phyloP scores from a whole-genome alignment of 1,140 invertebrate genomes.

The Drosophila arawakana region DNA sequence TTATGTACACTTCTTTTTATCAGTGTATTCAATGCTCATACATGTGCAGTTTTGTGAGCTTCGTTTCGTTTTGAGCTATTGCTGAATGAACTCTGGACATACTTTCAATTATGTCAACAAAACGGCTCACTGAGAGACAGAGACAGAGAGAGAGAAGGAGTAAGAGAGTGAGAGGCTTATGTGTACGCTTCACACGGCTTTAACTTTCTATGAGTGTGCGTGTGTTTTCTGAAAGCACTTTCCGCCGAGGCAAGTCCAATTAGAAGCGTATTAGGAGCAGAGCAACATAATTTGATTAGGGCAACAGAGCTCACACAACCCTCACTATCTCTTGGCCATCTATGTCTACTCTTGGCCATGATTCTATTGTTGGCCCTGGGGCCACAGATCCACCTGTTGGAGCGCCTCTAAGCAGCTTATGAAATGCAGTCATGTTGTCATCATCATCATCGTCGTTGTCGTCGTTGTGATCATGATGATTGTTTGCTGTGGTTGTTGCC shows the following conservation, averaged over 20 bases:
- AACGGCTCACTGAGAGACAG: conserved; percentile 6
- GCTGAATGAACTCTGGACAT: conserved; percentile 31
- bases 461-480: conserved; percentile 1
- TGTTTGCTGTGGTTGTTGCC: conserved; percentile 23
- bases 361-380: conserved; percentile 10
- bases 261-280: conserved; percentile 72
- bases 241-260: conserved; percentile 64
- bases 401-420: conserved; percentile 67
- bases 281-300: conserved; percentile 74
- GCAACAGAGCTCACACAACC: conserved; percentile 25
- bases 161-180: conserved; percentile 41
- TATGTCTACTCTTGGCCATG: conserved; percentile 3
- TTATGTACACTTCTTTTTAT: no score
- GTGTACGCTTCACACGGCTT: conserved; percentile 19
- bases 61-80: conserved; percentile 18
- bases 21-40: not conserved
- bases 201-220: not conserved
- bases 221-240: conserved; percentile 35
- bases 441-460: conserved; percentile 15
- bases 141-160: not conserved
- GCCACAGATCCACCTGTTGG: conserved; percentile 63
- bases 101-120: conserved; percentile 51
- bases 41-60: not conserved
- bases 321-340: not conserved
- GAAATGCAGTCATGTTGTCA: conserved; percentile 67